Base-by-base conservation (phyloP, 2,888 invertebrate species). In the Polyommatus icarus region DNA sequence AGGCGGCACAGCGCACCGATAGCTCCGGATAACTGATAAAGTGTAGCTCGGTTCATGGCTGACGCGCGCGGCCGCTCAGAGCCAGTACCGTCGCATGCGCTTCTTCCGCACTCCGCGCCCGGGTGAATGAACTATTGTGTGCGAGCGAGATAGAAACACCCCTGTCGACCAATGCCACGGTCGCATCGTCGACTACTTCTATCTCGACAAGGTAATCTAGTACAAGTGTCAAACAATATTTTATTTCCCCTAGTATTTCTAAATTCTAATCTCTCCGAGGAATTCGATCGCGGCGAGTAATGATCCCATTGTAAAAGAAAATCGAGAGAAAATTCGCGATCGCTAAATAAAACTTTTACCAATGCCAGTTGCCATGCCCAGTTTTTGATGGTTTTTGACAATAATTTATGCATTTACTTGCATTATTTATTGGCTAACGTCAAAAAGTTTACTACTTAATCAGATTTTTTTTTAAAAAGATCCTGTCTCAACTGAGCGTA, bases 11-110 rank as follows among this genome's bases (percentile, higher is more conserved):
- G 88, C 90, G 90, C 87, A 87, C 89, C 91, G 90, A 89, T 88
- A 89, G 88, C 91, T 90, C 89, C 90, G 90, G 90, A 88, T 91
- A 91, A 93, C 93, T 94, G 93, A 93, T 93, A 93, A 91, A 91
- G 86, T 89, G 87, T 88, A 87, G 87, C 90, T 89, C 87, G 88
- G 90, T 90, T 91, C 93, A 93, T 91, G 91, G 90, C 91, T 90
- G 89, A 90, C 92, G 89, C 89, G 88, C 89, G 88, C 89, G 89
- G 84, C 86, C 86, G 86, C 87, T 87, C 87, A 86, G 88, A 87
- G 87, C 86, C 87, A 84, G 86, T 88, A 88, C 89, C 90, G 89
- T 90, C 91, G 90, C 89, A 86, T 88, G 90, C 90, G 89, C 89
- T 83, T 92, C 93, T 93, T 93, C 93, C 93, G 92, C 87, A 90